Base-by-base conservation (phyloP, 1,140 invertebrate species). In the Muscidifurax raptorellus region DNA sequence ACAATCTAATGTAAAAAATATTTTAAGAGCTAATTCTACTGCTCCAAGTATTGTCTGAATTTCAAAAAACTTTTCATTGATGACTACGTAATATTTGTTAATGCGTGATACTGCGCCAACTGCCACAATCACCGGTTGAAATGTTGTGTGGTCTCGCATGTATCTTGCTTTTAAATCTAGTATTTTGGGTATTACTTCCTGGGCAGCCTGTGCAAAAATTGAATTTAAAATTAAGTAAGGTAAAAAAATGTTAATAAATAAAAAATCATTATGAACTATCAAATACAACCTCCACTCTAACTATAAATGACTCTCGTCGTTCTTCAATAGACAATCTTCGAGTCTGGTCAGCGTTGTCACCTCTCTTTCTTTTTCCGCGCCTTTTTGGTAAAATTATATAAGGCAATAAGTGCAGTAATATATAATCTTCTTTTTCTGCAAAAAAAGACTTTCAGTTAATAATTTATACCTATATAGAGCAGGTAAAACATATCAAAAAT, bases 1-100 rank as follows among this genome's bases (percentile, higher is more conserved):
- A n/a, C 64, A 66, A 66, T 66, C 64, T 27, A 66, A n/a, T 22
- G 64, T n/a, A 66, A 66, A 66, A 66, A 66, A 66, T n/a, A 66
- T n/a, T 66, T 66, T 66, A n/a, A 66, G 1, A 66, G 64, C 64
- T 66, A 66, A 66, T n/a, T 66, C 64, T 12, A 66, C 18, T 1
- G 64, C 64, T n/a, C 5, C 64, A 12, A 66, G 13, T n/a, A 6
- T 6, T 15, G 64, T 66, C 5, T 27, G 7, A 7, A 27, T 15
- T 12, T 66, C 64, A 66, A 12, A 66, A 7, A 66, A 22, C 13
- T 66, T 6, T 12, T 66, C 64, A n/a, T 66, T 27, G 15, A 66
- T 15, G 64, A 66, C 64, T 7, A 66, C 25, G 22, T 66, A 27
- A 27, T 66, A 66, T 12, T 22, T 66, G 18, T n/a, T 7, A 4